Percentiles rank a stretch among this genome's conserved stretches.
These are phyloP conservation scores for Spilogale gracilis DNA, from an alignment of 2,113 vertebrate species.

Conservation along the genomic window DNA sequence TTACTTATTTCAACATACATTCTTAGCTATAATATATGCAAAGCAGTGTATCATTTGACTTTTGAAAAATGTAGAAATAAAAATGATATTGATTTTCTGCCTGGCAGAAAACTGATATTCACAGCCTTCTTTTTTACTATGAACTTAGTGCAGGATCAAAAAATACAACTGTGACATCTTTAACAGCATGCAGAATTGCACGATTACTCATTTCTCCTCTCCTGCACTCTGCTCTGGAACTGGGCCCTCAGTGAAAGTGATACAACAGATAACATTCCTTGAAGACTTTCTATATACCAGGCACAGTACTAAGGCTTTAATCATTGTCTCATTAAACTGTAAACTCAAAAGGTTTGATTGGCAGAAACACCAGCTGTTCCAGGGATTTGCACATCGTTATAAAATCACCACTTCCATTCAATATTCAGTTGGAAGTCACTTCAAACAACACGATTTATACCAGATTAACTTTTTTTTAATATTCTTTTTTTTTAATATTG, in stretches of 20 bases:
- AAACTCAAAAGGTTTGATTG: slow-evolving; percentile 29
- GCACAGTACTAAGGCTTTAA: neutral
- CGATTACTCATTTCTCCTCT: neutral
- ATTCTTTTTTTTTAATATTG: slow-evolving; percentile 53
- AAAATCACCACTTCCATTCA: slow-evolving; percentile 32
- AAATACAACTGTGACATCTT: neutral
- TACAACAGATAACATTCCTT: neutral
- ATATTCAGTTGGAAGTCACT: slow-evolving; percentile 27
- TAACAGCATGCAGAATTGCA: neutral
- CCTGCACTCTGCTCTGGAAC: neutral
- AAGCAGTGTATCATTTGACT: neutral
- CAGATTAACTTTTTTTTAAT: slow-evolving; percentile 63
- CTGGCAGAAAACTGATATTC: slow-evolving; percentile 1
- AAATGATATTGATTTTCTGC: neutral
- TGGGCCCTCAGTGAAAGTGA: neutral
- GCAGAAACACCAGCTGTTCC: neutral
- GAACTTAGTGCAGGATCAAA: neutral
- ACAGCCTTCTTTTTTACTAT: neutral
- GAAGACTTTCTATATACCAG: neutral
- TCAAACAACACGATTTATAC: slow-evolving; percentile 52
- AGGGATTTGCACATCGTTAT: neutral
- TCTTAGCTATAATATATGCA: neutral
- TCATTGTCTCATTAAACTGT: neutral
- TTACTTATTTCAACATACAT: neutral
- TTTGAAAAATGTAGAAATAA: neutral